Conservation (phyloP, 1,140 invertebrate genomes). For the Drosophila aff. region DNA sequence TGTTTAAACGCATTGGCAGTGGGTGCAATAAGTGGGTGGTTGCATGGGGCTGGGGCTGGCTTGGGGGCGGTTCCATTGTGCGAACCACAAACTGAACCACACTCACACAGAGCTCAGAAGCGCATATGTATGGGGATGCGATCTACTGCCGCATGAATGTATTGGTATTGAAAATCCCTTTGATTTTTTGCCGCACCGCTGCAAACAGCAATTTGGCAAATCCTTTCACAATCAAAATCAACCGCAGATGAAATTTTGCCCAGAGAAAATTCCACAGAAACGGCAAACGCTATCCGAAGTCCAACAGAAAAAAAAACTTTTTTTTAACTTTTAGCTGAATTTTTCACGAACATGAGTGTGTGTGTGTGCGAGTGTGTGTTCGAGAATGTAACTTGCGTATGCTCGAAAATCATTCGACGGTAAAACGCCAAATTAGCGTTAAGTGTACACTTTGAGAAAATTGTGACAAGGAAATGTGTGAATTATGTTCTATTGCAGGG, state of each 20-base stretch:
- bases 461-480: neutral
- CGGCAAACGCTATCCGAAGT: conserved; percentile 46
- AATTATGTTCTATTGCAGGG: no score
- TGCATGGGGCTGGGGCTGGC: neutral
- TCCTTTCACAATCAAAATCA: conserved; percentile 85
- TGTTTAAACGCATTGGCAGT: conserved; percentile 77
- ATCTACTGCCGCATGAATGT: conserved; percentile 55
- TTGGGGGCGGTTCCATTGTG: conserved; percentile 52
- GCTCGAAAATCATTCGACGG: conserved; percentile 72
- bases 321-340: conserved; percentile 39
- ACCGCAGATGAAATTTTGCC: conserved; percentile 82
- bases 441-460: conserved; percentile 50
- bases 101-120: conserved; percentile 27
- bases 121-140: conserved; percentile 20
- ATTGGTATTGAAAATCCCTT: conserved; percentile 81
- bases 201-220: conserved; percentile 84
- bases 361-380: conserved; percentile 1
- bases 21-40: conserved; percentile 8
- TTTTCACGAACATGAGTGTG: conserved; percentile 13
- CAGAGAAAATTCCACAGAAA: conserved; percentile 63
- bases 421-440: conserved; percentile 80
- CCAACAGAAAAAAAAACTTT: conserved; percentile 26
- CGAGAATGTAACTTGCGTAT: conserved; percentile 35
- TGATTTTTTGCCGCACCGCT: conserved; percentile 81
- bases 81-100: conserved; percentile 68